phyloP scores from a whole-genome alignment of 2,113 vertebrate genomes.

The Perognathus longimembris region DNA sequence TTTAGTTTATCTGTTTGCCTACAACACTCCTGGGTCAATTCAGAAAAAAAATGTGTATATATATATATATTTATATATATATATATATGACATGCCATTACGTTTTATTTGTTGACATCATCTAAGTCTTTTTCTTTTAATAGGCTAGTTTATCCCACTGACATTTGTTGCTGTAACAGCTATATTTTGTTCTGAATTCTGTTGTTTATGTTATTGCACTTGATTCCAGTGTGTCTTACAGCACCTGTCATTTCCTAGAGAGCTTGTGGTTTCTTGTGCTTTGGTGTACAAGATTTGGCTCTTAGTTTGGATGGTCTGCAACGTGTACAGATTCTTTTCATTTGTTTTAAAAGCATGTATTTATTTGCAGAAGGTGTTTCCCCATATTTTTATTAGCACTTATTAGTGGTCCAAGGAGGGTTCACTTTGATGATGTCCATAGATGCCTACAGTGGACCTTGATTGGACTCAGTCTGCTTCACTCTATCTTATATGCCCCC shows the following conservation, averaged over 20 bases:
- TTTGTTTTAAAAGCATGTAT: not conserved
- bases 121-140: constrained; percentile 49
- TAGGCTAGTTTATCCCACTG: constrained; percentile 33
- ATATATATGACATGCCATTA: not conserved
- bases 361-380: not conserved
- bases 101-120: constrained; percentile 26
- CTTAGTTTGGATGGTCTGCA: not conserved
- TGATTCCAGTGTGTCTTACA: not conserved
- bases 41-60: not conserved
- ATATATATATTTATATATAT: not conserved
- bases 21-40: not conserved
- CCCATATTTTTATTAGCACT: not conserved
- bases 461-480: not conserved
- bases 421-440: too few relatives aligned
- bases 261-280: not conserved
- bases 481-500: too few relatives aligned
- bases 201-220: not conserved
- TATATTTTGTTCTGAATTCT: constrained; percentile 30
- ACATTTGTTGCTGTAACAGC: not conserved
- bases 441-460: too few relatives aligned
- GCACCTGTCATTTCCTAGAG: not conserved
- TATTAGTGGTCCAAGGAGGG: too few relatives aligned
- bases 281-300: not conserved
- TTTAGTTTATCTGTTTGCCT: not conserved
- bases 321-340: not conserved